phyloP scores from a whole-genome alignment of 2,888 invertebrate genomes.

The Chrysolina americana region DNA sequence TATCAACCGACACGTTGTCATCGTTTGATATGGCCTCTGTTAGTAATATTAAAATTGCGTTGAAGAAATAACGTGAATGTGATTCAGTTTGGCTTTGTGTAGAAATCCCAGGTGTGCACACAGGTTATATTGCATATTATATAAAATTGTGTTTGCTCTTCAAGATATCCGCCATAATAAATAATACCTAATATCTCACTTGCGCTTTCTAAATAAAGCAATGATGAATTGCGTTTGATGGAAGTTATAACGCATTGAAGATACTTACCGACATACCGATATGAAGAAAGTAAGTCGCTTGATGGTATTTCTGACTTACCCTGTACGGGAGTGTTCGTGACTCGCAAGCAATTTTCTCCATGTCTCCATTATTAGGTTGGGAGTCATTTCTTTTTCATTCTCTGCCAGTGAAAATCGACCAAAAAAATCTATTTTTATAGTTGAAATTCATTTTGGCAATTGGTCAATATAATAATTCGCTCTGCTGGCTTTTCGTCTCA shows the following conservation, averaged over 20 bases:
- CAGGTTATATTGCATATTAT: too few relatives aligned
- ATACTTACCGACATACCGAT: too few relatives aligned
- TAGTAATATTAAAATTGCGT: too few relatives aligned
- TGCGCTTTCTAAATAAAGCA: not conserved
- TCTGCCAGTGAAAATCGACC: not conserved
- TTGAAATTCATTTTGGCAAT: not conserved
- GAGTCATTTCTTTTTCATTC: not conserved
- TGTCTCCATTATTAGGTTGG: not conserved
- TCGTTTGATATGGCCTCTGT: too few relatives aligned
- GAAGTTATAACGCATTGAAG: not conserved
- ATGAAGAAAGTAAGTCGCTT: too few relatives aligned
- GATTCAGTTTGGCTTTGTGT: too few relatives aligned
- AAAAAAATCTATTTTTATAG: conserved; percentile 1
- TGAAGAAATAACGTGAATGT: too few relatives aligned
- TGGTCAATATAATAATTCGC: not conserved
- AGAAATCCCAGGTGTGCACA: too few relatives aligned
- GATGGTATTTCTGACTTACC: too few relatives aligned
- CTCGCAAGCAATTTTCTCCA: not conserved
- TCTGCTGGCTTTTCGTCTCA: not conserved
- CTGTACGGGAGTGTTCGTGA: too few relatives aligned
- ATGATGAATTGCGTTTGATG: not conserved
- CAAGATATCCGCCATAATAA: too few relatives aligned
- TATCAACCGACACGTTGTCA: not conserved
- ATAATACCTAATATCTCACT: not conserved
- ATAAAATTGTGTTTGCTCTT: too few relatives aligned